Percentiles rank a stretch among this genome's conserved stretches.
Evolutionary conservation across 2,113 vertebrate genomes (phyloP).

Genomic region (Plectropomus leopardus): DNA sequence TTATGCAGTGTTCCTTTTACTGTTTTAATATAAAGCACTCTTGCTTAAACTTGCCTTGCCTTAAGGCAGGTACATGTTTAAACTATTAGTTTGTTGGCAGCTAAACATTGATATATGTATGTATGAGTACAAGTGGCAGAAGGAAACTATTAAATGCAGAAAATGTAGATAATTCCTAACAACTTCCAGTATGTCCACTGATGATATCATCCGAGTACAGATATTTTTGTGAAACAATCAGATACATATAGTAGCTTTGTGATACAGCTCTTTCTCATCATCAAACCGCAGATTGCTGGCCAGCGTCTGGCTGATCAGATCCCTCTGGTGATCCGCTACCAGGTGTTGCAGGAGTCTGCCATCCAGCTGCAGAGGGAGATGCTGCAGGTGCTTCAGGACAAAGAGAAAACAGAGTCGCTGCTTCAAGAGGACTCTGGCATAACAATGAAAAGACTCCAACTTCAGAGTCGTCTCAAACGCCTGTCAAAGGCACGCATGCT

Average conservation of each 20-base stretch:
- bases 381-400: constrained; percentile 86
- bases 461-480: constrained; percentile 71
- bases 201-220: neutral
- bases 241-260: neutral
- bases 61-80: too few relatives aligned
- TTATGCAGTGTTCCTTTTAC: too few relatives aligned
- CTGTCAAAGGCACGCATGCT: constrained; percentile 79
- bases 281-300: constrained; percentile 79
- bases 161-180: neutral
- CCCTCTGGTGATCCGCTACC: constrained; percentile 86
- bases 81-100: too few relatives aligned
- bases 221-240: neutral
- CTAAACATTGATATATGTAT: too few relatives aligned
- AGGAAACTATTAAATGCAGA: neutral
- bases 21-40: too few relatives aligned
- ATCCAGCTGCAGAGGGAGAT: constrained; percentile 79
- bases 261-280: neutral
- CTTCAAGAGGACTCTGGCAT: constrained; percentile 83
- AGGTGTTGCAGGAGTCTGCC: constrained; percentile 78
- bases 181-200: neutral
- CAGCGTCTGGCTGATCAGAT: constrained; percentile 86
- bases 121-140: neutral
- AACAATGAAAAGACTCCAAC: constrained; percentile 65
- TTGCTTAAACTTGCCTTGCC: too few relatives aligned
- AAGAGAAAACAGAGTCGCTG: constrained; percentile 56